Conservation (phyloP, 53 echinoderm and acorn worm species). For the Holothuria scabra region DNA sequence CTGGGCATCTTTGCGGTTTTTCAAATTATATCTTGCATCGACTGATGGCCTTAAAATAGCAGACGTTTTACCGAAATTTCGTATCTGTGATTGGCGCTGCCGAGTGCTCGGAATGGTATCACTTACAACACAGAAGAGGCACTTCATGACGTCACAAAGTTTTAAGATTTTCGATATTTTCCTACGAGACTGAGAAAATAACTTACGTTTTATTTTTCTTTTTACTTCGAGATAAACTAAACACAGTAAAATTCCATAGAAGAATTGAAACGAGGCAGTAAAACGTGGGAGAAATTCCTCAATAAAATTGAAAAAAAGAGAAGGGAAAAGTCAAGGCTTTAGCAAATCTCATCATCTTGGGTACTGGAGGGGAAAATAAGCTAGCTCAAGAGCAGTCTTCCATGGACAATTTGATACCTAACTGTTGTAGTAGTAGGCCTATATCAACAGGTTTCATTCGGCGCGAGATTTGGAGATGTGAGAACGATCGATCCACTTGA, state of each 20-base stretch:
- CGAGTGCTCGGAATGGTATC: not conserved
- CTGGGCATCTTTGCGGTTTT: not conserved
- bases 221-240: too few species aligned
- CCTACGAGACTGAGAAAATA: not conserved
- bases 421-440: not conserved
- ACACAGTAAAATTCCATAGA: too few species aligned
- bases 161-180: conserved; percentile 1
- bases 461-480: too few species aligned
- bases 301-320: too few species aligned
- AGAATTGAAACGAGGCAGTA: too few species aligned
- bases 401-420: conserved; percentile 22
- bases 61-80: not conserved
- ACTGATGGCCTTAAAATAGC: too few species aligned
- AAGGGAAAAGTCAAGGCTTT: too few species aligned
- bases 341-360: too few species aligned
- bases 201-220: not conserved
- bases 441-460: conserved; percentile 6
- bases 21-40: too few species aligned
- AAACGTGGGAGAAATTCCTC: too few species aligned
- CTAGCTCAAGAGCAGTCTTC: not conserved
- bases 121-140: conserved; percentile 29
- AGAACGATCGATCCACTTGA: too few species aligned
- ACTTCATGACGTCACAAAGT: conserved; percentile 14
- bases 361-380: too few species aligned
- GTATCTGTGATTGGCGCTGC: not conserved